phyloP scores from a whole-genome alignment of 2,113 vertebrate genomes.

The Aegithalos caudatus region DNA sequence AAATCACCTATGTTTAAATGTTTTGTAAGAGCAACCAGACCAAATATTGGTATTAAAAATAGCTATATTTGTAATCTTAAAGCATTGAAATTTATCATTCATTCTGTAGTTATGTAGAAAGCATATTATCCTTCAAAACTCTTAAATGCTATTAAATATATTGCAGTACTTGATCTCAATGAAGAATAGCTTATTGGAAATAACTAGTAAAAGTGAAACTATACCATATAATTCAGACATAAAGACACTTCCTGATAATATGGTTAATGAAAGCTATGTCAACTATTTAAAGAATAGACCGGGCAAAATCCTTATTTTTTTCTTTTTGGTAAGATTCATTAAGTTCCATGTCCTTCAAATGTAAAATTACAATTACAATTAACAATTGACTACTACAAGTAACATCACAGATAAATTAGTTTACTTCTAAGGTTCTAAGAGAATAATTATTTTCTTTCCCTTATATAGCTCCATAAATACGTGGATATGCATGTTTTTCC shows the following conservation, averaged over 20 bases:
- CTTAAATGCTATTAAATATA: neutral
- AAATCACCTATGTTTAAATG: conserved; percentile 3
- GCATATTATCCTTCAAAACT: neutral
- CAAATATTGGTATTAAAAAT: neutral
- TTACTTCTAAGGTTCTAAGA: neutral
- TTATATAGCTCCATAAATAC: neutral
- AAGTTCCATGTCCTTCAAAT: neutral
- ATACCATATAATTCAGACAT: neutral
- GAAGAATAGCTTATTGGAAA: neutral
- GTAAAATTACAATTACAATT: neutral
- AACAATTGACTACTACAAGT: neutral
- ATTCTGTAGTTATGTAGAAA: neutral
- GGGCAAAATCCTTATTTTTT: fast-evolving
- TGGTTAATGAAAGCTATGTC: neutral
- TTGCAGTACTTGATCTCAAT: neutral
- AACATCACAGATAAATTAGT: neutral
- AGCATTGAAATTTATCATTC: neutral
- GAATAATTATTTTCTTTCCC: neutral
- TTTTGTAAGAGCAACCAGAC: neutral
- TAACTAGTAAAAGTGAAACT: neutral
- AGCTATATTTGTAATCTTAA: neutral
- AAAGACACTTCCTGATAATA: neutral
- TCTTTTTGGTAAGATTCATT: neutral
- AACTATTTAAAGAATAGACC: neutral
- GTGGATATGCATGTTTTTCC: neutral